Evolutionary conservation across 2,113 vertebrate species (phyloP), one percentile per base, ranked within the genome.

Genomic region (Zapornia atra): DNA sequence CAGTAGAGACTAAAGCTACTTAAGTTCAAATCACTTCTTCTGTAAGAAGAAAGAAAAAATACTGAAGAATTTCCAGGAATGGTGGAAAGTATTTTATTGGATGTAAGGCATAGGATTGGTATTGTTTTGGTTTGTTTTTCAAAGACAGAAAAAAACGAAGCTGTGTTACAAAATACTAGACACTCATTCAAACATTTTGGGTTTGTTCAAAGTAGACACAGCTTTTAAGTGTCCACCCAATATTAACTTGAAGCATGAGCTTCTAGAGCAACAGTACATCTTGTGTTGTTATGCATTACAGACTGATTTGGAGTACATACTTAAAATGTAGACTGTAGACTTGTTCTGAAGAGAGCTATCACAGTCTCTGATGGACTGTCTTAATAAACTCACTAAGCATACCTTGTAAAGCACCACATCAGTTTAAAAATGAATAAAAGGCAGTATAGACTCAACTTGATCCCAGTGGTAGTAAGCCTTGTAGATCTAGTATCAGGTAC

Each of bases 391-490:
- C n/a, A 50, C 54, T 54, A 50, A 70, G 5, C 4, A 34, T n/a
- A 38, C 12, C 29, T 22, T 85, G 90, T 78, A 75, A 90, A 93
- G 22, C 17, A 85, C 12, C 2, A 2, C 16, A 69, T 71, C 16
- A 40, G 6, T 72, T 94, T 84, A 61, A 92, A 95, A 86, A 79
- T 51, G 10, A 73, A 48, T 64, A 79, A 79, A 86, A 94, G 31
- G 24, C 26, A 59, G 12, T 25, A 69, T 78, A 91, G 86, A 68
- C 31, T 91, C 31, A 76, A 18, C 29, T 61, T 69, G 31, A 84
- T 94, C 40, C 38, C 61, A 60, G 28, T 48, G 29, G 64, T 33
- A 79, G 60, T 38, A 86, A 72, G 22, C 7, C 33, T 29, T 63
- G 48, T 50, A 53, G 36, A 86, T 54, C n/a, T 69, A 95, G 20